A percentile compares a stretch with the other conserved stretches of the same genome.
Evolutionary conservation across 2,888 invertebrate species (phyloP).

Genomic region (Pachydiplax longipennis): DNA sequence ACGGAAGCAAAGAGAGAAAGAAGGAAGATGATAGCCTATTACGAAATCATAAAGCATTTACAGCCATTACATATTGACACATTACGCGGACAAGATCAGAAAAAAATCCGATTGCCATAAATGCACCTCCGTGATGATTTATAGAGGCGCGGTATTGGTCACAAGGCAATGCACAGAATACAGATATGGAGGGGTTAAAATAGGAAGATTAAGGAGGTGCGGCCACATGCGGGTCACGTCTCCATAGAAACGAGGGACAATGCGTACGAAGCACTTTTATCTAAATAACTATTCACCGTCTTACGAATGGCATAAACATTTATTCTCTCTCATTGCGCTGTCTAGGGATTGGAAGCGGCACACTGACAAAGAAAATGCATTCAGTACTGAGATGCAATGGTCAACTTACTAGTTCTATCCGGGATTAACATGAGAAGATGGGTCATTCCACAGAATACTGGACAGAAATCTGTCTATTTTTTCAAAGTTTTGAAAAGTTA

Average conservation of each 20-base stretch:
- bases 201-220: background rate
- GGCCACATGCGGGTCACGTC: constrained; percentile 8
- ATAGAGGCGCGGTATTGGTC: background rate
- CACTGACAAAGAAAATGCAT: background rate
- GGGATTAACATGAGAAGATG: too few relatives aligned
- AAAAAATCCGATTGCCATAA: background rate
- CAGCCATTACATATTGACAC: constrained; percentile 2
- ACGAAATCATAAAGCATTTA: background rate
- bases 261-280: constrained; percentile 22
- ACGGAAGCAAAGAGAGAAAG: too few relatives aligned
- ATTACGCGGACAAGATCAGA: background rate
- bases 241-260: constrained; percentile 2
- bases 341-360: background rate
- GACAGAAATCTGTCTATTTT: too few relatives aligned
- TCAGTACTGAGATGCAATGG: too few relatives aligned
- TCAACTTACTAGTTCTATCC: too few relatives aligned
- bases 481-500: too few relatives aligned
- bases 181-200: background rate
- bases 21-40: background rate
- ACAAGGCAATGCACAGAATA: background rate
- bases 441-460: too few relatives aligned
- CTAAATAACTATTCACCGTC: background rate
- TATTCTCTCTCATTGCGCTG: background rate
- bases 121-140: background rate
- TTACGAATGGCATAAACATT: background rate